phyloP scores from a whole-genome alignment of 1,140 invertebrate species.

The Anastrepha ludens region DNA sequence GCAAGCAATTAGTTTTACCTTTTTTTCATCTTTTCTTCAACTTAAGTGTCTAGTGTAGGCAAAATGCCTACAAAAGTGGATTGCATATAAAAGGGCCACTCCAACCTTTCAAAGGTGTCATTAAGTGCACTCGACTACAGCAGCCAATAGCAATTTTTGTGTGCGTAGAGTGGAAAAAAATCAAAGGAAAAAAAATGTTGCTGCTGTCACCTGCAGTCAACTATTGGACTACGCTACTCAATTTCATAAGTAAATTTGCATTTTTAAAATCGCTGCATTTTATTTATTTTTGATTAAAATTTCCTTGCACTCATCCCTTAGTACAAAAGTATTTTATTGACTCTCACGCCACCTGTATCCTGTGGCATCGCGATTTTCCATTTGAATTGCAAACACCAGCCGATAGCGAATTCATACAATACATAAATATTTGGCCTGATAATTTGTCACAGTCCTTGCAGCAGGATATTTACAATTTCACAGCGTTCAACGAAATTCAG shows the following conservation, averaged over 20 bases:
- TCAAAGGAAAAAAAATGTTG: neutral
- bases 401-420: slow-evolving; percentile 44
- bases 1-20: neutral
- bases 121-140: neutral
- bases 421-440: slow-evolving; percentile 60
- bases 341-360: slow-evolving; percentile 63
- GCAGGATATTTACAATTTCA: slow-evolving; percentile 60
- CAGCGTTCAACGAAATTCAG: slow-evolving; percentile 57
- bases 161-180: neutral
- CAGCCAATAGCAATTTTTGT: neutral
- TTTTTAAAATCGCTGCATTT: neutral
- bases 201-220: slow-evolving; percentile 33
- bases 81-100: neutral
- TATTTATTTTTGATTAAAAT: slow-evolving; percentile 13
- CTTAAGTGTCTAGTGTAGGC: neutral
- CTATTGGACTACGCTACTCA: slow-evolving; percentile 63
- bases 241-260: slow-evolving; percentile 62
- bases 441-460: slow-evolving; percentile 55
- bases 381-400: slow-evolving; percentile 53
- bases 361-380: slow-evolving; percentile 60
- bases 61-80: neutral
- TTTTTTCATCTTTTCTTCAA: neutral
- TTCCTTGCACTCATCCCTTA: slow-evolving; percentile 18
- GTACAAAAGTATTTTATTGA: slow-evolving; percentile 63
- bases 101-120: neutral